Percentiles rank a stretch among this genome's conserved stretches.
Evolutionary conservation across 2,113 vertebrate species (phyloP).

Genomic region (Chionomys nivalis): DNA sequence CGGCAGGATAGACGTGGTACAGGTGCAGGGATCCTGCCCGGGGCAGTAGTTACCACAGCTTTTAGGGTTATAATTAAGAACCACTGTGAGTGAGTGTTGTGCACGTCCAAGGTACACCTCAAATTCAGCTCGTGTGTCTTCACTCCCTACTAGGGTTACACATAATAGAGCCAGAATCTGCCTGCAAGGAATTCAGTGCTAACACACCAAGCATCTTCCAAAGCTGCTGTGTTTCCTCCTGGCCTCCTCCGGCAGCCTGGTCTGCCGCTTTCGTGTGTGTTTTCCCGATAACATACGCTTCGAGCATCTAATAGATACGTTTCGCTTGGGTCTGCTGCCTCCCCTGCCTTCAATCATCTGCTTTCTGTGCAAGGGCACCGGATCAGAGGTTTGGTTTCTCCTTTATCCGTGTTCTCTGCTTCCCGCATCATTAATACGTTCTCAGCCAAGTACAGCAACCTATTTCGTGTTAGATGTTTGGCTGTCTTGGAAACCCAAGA

Average conservation of each 20-base stretch:
- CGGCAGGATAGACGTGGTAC: no score
- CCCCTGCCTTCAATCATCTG: neutral
- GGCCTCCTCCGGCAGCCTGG: neutral
- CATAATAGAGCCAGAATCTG: neutral
- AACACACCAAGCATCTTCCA: neutral
- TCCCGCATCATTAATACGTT: conserved; percentile 70
- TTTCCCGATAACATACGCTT: neutral
- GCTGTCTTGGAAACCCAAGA: conserved; percentile 64
- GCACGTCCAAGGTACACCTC: neutral
- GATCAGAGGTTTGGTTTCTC: neutral
- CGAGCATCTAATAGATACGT: neutral
- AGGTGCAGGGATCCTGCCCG: fast-evolving
- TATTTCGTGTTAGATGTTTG: conserved; percentile 50
- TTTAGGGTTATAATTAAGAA: neutral
- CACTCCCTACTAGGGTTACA: neutral
- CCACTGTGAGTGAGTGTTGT: neutral
- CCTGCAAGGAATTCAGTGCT: neutral
- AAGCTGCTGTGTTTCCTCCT: neutral
- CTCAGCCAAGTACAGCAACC: conserved; percentile 1
- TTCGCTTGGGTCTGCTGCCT: neutral
- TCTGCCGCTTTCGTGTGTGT: neutral
- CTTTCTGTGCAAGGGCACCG: conserved; percentile 20
- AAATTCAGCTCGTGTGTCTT: neutral
- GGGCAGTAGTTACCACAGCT: neutral
- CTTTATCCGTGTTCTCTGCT: conserved; percentile 39